Base-by-base conservation (phyloP, 2,888 invertebrate genomes). In the Chaetogeoica ovagalla region DNA sequence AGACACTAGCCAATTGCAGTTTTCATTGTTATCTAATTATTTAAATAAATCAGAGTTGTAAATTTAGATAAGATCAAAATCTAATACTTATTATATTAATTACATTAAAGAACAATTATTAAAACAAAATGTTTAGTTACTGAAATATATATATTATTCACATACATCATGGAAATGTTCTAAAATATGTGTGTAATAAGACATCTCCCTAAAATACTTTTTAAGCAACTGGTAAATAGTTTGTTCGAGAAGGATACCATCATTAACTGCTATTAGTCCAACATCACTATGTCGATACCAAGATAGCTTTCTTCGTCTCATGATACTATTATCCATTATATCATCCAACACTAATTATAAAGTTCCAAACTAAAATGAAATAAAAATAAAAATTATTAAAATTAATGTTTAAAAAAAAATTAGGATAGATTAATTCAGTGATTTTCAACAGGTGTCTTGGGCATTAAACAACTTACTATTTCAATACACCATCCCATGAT, bases 401-500 rank as follows among this genome's bases (percentile, higher is more conserved):
- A n/a, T n/a, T n/a, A n/a, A n/a, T n/a, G n/a, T n/a, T n/a, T n/a
- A n/a, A n/a, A n/a, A n/a, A n/a, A n/a, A n/a, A n/a, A n/a, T n/a
- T n/a, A n/a, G n/a, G n/a, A n/a, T n/a, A n/a, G n/a, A n/a, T n/a
- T n/a, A n/a, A n/a, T n/a, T n/a, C n/a, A n/a, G n/a, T n/a, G n/a
- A n/a, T n/a, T n/a, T n/a, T n/a, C n/a, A n/a, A n/a, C n/a, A n/a
- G n/a, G n/a, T n/a, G n/a, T n/a, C n/a, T n/a, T n/a, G n/a, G n/a
- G n/a, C n/a, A 55, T 17, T 57, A n/a, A 30, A 43, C 0, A 71
- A 87, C 90, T 89, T 86, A 97, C 97, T 92, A 96, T 90, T 91
- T 98, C 98, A 8, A 94, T 90, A 86, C 96, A 96, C 96, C 97
- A 97, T 83, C 96, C 97, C 86, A 97, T 89, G 84, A 96, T 91